phyloP scores from a whole-genome alignment of 2,797 vertebrate species.

The Xenentodon cancila region DNA sequence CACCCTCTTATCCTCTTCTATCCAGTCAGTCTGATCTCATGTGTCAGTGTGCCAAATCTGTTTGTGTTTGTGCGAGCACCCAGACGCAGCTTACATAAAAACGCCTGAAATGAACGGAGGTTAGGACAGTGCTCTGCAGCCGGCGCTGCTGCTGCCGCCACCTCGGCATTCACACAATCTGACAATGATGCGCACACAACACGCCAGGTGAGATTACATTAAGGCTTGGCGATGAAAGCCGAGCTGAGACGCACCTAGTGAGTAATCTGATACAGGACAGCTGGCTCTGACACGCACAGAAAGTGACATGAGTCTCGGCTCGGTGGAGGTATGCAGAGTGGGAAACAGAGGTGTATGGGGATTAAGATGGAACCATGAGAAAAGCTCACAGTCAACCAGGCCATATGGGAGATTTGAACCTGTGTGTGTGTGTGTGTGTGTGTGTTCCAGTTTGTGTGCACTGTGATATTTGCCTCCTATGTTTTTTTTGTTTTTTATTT shows the following conservation, averaged over 20 bases:
- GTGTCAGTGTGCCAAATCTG: conserved; percentile 69
- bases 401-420: conserved; percentile 31
- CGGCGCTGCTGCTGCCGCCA: conserved; percentile 7
- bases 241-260: conserved; percentile 52
- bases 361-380: conserved; percentile 26
- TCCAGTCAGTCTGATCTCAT: conserved; percentile 69
- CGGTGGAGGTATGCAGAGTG: conserved; percentile 13
- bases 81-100: conserved; percentile 60
- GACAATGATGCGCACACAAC: conserved; percentile 5
- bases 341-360: conserved; percentile 9
- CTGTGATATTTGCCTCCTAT: conserved; percentile 32
- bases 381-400: conserved; percentile 10
- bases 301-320: background rate
- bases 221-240: conserved; percentile 70
- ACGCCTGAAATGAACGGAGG: conserved; percentile 45
- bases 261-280: conserved; percentile 69
- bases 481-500: conserved; percentile 13
- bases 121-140: conserved; percentile 23
- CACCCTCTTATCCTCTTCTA: conserved; percentile 59
- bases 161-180: background rate
- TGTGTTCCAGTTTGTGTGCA: conserved; percentile 2
- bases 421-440: conserved; percentile 4
- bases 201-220: conserved; percentile 69
- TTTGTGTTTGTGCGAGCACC: conserved; percentile 12
- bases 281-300: conserved; percentile 46